Evolutionary conservation across 2,888 invertebrate species (phyloP), one percentile per base, ranked within the genome.

Genomic region (Platerodrilus igneus): DNA sequence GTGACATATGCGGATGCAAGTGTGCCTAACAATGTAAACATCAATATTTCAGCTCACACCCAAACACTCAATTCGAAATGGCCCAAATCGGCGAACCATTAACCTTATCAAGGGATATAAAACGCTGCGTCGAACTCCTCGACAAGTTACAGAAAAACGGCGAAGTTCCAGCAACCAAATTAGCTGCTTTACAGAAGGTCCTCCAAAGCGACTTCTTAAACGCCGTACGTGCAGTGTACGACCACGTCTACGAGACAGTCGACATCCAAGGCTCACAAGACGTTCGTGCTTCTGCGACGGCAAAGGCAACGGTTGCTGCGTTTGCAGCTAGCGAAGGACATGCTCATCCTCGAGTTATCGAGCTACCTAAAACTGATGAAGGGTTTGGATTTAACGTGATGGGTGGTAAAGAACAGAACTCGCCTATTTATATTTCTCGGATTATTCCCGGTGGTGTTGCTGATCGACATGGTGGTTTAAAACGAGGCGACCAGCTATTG

Each of bases 341-440:
- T 64, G 94, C 99, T 23, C 99, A 99, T 72, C 99, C 99, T 3
- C 73, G 99, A 50, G 94, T 99, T 1, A 93, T 99, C 0, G 97
- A 97, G 69, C 74, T 99, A 13, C 97, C 97, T 4, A 99, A 99
- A 73, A 99, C 97, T 0, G 97, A 99, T 58, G 99, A 99, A 74
- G 96, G 96, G 34, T 74, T 99, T 22, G 99, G 99, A 0, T 99
- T 99, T 66, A 99, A 99, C 71, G 97, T 99, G 0, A 99, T 99
- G 97, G 97, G 97, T 20, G 97, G 97, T 16, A 92, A 94, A 60
- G 97, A 99, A 66, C 97, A 97, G 69, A 99, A 96, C 68, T 97
- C 96, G 0, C 99, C 99, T 0, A 99, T 99, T 68, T 99, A 99
- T 69, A 97, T 99, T 59, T 97, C 96, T 0, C 78, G 97, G 58